A percentile compares a stretch with the other conserved stretches of the same genome.
phyloP scores from a whole-genome alignment of 1,140 invertebrate genomes.

The Orussus abietinus region DNA sequence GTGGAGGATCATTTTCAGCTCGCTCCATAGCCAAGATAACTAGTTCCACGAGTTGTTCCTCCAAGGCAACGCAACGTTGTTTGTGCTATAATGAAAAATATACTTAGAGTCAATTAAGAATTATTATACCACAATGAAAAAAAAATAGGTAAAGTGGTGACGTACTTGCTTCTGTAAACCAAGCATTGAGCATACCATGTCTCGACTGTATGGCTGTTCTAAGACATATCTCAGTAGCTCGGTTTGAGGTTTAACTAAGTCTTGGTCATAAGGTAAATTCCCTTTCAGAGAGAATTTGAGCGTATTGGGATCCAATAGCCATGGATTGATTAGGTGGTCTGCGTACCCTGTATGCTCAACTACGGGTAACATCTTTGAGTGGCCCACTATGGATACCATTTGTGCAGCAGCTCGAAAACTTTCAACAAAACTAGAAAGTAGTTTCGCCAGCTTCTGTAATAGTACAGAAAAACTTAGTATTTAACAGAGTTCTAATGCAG shows the following conservation, averaged over 20 bases:
- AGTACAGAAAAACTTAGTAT: slow-evolving; percentile 10
- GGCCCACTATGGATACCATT: slow-evolving; percentile 91
- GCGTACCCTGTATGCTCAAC: slow-evolving; percentile 90
- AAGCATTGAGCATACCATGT: slow-evolving; percentile 94
- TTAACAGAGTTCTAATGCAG: too few species aligned
- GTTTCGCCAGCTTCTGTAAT: slow-evolving; percentile 72
- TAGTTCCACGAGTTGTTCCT: slow-evolving; percentile 90
- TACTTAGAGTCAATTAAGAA: slow-evolving; percentile 13
- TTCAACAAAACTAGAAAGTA: slow-evolving; percentile 86
- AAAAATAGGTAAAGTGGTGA: slow-evolving; percentile 3
- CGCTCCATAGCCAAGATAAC: slow-evolving; percentile 90
- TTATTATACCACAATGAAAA: background rate
- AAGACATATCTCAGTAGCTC: slow-evolving; percentile 84
- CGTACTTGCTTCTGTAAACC: slow-evolving; percentile 82
- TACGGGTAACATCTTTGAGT: slow-evolving; percentile 86
- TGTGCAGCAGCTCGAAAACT: slow-evolving; percentile 88
- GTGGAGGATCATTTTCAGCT: slow-evolving; percentile 66
- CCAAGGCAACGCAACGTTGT: slow-evolving; percentile 81
- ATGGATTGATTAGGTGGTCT: slow-evolving; percentile 84
- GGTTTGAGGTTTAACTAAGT: slow-evolving; percentile 86
- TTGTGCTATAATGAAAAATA: slow-evolving; percentile 65
- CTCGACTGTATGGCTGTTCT: slow-evolving; percentile 91
- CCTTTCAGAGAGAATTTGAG: slow-evolving; percentile 88
- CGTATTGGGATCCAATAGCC: slow-evolving; percentile 83
- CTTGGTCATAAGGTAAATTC: slow-evolving; percentile 86